Conservation (phyloP, 2,113 vertebrate genomes). For the Gymnarchus niloticus region DNA sequence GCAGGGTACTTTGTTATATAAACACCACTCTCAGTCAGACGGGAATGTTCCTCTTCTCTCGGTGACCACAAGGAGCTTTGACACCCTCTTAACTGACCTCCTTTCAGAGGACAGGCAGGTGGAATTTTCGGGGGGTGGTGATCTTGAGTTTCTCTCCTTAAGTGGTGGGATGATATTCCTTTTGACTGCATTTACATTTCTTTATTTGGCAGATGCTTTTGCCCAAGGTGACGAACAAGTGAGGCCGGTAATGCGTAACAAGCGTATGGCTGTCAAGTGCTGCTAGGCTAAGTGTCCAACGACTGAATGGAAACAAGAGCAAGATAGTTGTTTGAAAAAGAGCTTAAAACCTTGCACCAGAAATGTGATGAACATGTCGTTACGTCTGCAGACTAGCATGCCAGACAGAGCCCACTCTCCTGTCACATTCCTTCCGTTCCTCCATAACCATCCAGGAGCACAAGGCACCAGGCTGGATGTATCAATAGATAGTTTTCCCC, state of each 20-base stretch:
- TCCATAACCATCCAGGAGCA: not conserved
- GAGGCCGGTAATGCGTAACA: not conserved
- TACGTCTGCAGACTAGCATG: too few relatives aligned
- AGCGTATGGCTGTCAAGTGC: not conserved
- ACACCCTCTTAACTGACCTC: not conserved
- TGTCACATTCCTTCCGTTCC: not conserved
- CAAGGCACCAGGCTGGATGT: not conserved
- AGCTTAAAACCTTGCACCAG: not conserved
- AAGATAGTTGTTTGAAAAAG: not conserved
- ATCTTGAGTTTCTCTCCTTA: not conserved
- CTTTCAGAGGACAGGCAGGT: not conserved
- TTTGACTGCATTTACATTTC: not conserved
- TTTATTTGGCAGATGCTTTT: not conserved
- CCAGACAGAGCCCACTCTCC: not conserved
- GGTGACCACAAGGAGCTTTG: not conserved
- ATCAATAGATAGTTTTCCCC: not conserved
- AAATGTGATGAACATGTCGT: not conserved
- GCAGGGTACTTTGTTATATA: not conserved
- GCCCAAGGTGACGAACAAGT: not conserved
- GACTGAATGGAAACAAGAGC: not conserved
- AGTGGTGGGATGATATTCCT: not conserved
- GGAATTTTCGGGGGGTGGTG: not conserved
- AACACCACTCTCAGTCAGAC: not conserved
- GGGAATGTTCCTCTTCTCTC: not conserved
- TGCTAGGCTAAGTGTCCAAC: not conserved